A percentile compares a stretch with the other conserved stretches of the same genome.
phyloP scores from a whole-genome alignment of 2,797 vertebrate genomes.

The Mormyrus hasselquistii region DNA sequence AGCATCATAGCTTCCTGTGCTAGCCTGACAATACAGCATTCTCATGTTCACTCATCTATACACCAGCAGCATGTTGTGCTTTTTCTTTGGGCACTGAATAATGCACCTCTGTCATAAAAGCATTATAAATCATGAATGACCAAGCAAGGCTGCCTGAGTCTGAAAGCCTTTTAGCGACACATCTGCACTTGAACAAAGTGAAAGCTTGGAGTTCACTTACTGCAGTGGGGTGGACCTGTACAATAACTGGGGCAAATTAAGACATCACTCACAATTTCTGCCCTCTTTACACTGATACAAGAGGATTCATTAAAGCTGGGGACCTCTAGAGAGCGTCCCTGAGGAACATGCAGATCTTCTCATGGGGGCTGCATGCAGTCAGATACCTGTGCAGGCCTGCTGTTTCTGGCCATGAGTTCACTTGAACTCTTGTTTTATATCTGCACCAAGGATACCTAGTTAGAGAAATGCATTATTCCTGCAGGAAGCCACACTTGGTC shows the following conservation, averaged over 20 bases:
- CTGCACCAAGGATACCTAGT: not conserved
- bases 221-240: not conserved
- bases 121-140: constrained; percentile 58
- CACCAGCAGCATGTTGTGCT: constrained; percentile 18
- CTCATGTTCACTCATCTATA: constrained; percentile 17
- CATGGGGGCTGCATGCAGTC: not conserved
- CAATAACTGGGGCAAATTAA: constrained; percentile 15
- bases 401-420: not conserved
- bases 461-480: not conserved
- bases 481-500: not conserved
- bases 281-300: not conserved
- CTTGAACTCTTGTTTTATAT: not conserved
- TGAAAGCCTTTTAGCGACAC: not conserved
- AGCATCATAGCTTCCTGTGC: not conserved
- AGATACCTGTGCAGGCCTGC: not conserved
- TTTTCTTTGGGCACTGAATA: constrained; percentile 30
- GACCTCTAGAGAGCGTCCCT: not conserved
- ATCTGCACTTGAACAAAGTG: not conserved
- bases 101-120: constrained; percentile 32
- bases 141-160: constrained; percentile 25
- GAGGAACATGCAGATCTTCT: not conserved
- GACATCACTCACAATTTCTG: not conserved
- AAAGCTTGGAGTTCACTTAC: not conserved
- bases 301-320: not conserved
- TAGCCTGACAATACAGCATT: not conserved